Evolutionary conservation across 2,797 vertebrate species (phyloP), one percentile per base, ranked within the genome.

Genomic region (Carcharodon carcharias): DNA sequence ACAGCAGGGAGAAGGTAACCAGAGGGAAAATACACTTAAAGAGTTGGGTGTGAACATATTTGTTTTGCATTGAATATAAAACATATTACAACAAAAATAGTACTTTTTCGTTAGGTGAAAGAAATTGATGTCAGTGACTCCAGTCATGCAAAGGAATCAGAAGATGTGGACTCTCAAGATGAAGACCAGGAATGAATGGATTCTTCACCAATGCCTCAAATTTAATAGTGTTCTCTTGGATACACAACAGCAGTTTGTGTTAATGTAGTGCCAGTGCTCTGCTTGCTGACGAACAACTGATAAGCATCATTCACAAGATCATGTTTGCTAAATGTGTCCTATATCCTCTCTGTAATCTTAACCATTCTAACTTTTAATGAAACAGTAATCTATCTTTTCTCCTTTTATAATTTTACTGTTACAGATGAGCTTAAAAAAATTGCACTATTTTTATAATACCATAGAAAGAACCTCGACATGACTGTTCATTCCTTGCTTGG

Each of bases 311-410:
- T 95, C 94, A 71, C 6, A 31, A 71, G 28, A 54, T 77, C 69
- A 77, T 63, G 61, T 92, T 35, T 63, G 77, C 40, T 56, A 77
- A 95, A 95, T 95, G 45, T 50, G 35, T 54, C 16, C 67, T 95
- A 6, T 40, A 77, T 2, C 18, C 40, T 95, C 50, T 77, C 69
- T 58, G 12, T 77, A 95, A 95, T 77, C 35, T 92, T 95, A 95
- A 93, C 16, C 21, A 67, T 67, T 93, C 91, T 93, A 67, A 67
- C 61, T 93, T 93, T 67, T 65, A 95, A 77, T 73, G 69, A 95
- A 71, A 95, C 21, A 16, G 16, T 61, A 61, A 91, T 54, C 40
- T 45, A 5, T 94, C 26, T 9, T 40, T 73, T 28, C 94, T 71
- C 45, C 67, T 50, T 95, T 54, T 56, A 35, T 56, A 65, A 95